Evolutionary conservation across 30 jellyfish, hydroid and myxozoan species (phyloP), one percentile per base, ranked within the genome.

Genomic region (Phacellophora camtschatica): DNA sequence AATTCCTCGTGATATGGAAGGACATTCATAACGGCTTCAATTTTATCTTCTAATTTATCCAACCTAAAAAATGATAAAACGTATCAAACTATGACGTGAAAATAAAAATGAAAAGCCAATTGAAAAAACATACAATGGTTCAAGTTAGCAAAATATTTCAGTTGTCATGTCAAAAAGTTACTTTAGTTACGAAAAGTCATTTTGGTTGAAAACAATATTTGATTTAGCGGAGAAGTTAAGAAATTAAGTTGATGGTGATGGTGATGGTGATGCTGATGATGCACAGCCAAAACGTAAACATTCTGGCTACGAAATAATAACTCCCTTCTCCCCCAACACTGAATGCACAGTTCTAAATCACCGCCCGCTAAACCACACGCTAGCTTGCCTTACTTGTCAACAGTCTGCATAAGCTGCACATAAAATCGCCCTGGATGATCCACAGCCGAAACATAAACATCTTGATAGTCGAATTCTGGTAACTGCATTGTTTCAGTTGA

Each of bases 391-490:
- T 58, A 90, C 97, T 22, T 72, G 65, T 41, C 56, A 12, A 59
- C 53, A 25, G 50, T 39, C 35, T 74, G 87, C 69, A 70, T 23
- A 12, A 84, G 68, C 67, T 90, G 97, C 23, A 90, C 97, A 61
- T 18, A 90, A 57, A 90, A 84, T 39, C 76, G 55, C 5, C 83
- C 93, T 16, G 97, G 97, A 73, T 83, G 46, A 24, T 57, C 93
- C 3, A 90, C 97, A 23, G 97, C 88, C 16, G 97, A 76, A 18
- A 90, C 95, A 35, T 74, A 83, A 71, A 90, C 96, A 30, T 90
- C 97, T 56, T 90, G 96, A 46, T 65, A 82, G 34, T 66, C 85
- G 12, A 43, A 83, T 19, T 82, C 96, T 11, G 90, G 94, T 53
- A 90, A 58, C 42, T 53, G 68, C n/a, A 62, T 89, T 15, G 76